A percentile compares a stretch with the other conserved stretches of the same genome.
phyloP scores from a whole-genome alignment of 2,797 vertebrate species.

The Choloepus didactylus region DNA sequence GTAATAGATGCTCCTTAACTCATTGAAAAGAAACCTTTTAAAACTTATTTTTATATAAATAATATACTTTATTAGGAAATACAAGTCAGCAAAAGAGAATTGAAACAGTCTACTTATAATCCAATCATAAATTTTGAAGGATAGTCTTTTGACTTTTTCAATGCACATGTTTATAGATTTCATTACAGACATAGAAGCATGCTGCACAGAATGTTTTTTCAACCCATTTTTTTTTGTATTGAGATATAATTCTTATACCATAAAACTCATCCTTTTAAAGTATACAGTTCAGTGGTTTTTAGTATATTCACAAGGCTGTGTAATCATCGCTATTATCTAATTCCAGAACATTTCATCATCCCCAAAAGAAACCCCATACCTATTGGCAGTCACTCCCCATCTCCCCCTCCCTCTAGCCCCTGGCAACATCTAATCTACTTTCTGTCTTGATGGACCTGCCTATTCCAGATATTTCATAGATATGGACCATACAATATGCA shows the following conservation, averaged over 20 bases:
- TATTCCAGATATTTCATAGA: neutral
- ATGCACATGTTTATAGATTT: neutral
- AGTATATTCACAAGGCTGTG: neutral
- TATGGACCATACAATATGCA: neutral
- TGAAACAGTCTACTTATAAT: neutral
- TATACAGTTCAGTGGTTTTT: neutral
- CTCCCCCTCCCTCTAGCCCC: neutral
- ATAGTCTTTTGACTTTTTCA: neutral
- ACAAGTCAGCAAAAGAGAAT: neutral
- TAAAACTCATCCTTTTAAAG: neutral
- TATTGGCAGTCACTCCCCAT: too few species aligned
- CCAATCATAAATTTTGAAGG: neutral
- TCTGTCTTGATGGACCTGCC: neutral
- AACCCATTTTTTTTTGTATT: neutral
- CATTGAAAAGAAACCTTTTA: neutral
- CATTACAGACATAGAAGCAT: neutral
- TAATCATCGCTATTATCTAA: neutral
- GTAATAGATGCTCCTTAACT: neutral
- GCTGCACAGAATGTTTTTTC: neutral
- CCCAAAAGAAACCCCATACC: neutral
- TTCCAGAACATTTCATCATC: neutral
- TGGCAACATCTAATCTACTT: neutral
- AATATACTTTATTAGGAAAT: neutral
- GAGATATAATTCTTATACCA: neutral
- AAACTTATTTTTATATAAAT: neutral